Base-by-base conservation (phyloP, 1,140 invertebrate genomes). In the Listronotus oregonensis region DNA sequence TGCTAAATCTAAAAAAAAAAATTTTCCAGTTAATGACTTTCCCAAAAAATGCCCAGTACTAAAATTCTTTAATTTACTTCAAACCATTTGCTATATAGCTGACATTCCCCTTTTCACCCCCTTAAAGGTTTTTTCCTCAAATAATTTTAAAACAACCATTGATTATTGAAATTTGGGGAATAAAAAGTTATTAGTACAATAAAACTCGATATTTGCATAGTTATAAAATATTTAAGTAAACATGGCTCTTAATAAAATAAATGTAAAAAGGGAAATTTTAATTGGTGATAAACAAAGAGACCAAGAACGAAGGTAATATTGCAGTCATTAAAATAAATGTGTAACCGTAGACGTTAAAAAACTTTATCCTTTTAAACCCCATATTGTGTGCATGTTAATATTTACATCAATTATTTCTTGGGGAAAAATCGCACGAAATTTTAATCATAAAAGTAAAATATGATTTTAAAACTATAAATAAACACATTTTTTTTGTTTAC, bases 241-340 rank as follows among this genome's bases (percentile, higher is more conserved):
- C 44, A 63, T 11, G 14, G 39, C 18, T 21, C 6, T 18, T 44
- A 55, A 63, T 55, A 39, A 42, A 52, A 63, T 55, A 37, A 43
- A 63, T 27, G 17, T 34, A 50, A 34, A 37, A 32, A 27, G 15
- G 34, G 8, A 17, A 62, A 42, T 39, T 62, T 54, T 6, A 44
- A 46, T 62, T 62, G 59, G 59, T 62, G 59, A 52, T 27, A 51
- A 62, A 34, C 46, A 62, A 62, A 47, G 57, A 60, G 58, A 43
- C 34, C 37, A 55, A 8, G 59, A 61, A 51, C 5, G 54, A 46
- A 43, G 34, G 34, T 50, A 54, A 55, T 63, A 63, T 43, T 32
- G 37, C 60, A 37, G 47, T 32, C 60, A 55, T 63, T 63, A 63
- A 63, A 63, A 34, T 63, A 46, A 63, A 63, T 63, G 60, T 37